Percentiles rank a stretch among this genome's conserved stretches.
phyloP scores from a whole-genome alignment of 2,113 vertebrate species.

The Campylomormyrus numenius region DNA sequence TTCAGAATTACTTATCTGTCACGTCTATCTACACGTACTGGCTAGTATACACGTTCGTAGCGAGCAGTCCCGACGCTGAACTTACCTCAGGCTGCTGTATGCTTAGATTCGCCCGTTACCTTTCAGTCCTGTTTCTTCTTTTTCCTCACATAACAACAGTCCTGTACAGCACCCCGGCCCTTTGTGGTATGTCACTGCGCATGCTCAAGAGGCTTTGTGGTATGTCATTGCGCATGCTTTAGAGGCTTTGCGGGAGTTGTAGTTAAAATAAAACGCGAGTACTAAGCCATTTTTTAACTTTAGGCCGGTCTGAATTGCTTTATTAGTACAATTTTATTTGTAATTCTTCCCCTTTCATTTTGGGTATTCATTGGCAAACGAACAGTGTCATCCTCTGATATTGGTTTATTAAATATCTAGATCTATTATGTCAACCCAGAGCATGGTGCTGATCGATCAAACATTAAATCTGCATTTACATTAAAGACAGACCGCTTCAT shows the following conservation, averaged over 20 bases:
- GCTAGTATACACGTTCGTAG: not conserved
- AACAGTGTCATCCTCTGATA: not conserved
- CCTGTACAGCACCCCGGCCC: not conserved
- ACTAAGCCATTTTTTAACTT: not conserved
- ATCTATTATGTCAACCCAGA: not conserved
- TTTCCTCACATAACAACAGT: constrained; percentile 1
- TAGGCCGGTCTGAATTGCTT: not conserved
- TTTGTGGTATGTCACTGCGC: not conserved
- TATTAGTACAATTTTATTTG: not conserved
- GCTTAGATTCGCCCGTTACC: not conserved
- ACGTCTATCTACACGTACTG: not conserved
- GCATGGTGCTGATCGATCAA: not conserved
- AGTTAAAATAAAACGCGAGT: not conserved
- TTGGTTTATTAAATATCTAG: not conserved
- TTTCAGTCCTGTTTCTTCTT: not conserved
- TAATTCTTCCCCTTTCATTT: not conserved
- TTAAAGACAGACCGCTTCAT: not conserved
- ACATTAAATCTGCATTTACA: not conserved
- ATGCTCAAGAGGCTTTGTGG: not conserved
- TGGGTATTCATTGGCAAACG: not conserved
- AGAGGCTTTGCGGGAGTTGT: constrained; percentile 22
- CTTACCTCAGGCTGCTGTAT: not conserved
- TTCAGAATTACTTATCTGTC: not conserved
- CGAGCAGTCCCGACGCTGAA: not conserved
- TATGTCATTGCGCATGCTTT: constrained; percentile 9